Conservation (phyloP, 64 coral and sea anemone genomes). For the Stichodactyla helianthus region DNA sequence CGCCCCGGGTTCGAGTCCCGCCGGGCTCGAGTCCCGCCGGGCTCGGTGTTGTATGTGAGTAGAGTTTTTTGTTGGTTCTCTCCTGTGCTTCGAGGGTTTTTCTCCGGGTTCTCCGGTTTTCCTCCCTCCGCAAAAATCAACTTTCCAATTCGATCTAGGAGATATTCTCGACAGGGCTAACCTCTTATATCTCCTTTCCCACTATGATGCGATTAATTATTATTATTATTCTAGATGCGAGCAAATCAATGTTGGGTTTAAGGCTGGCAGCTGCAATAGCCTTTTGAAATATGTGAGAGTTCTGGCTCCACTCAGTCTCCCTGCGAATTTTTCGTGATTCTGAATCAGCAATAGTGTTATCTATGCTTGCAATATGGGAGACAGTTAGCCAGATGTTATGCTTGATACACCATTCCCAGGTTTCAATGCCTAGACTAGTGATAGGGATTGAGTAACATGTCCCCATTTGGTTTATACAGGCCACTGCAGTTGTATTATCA, state of each 20-base stretch:
- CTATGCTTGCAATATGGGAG: conserved; percentile 37
- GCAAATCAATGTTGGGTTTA: conserved; percentile 44
- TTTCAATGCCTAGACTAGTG: conserved; percentile 30
- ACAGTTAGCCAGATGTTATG: conserved; percentile 29
- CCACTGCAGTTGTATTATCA: conserved; percentile 30
- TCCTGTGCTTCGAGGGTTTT: no score
- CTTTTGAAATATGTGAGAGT: conserved; percentile 22
- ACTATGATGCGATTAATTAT: no score
- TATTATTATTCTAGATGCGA: conserved; percentile 51
- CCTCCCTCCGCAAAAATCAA: no score
- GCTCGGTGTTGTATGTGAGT: no score
- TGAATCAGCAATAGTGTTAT: conserved; percentile 26
- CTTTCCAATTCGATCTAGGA: no score
- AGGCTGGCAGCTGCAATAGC: background rate
- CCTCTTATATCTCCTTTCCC: no score
- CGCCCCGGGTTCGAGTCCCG: no score
- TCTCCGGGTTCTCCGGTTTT: no score
- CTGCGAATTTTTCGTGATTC: conserved; percentile 39
- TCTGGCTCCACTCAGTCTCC: conserved; percentile 40
- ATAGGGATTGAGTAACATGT: conserved; percentile 32
- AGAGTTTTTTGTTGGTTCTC: no score
- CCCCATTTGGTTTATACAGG: conserved; percentile 43
- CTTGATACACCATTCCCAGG: conserved; percentile 34
- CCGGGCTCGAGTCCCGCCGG: no score
- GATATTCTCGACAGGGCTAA: no score